Base-by-base conservation (phyloP, 92 coral and sea anemone genomes). In the Parazoanthus swiftii region DNA sequence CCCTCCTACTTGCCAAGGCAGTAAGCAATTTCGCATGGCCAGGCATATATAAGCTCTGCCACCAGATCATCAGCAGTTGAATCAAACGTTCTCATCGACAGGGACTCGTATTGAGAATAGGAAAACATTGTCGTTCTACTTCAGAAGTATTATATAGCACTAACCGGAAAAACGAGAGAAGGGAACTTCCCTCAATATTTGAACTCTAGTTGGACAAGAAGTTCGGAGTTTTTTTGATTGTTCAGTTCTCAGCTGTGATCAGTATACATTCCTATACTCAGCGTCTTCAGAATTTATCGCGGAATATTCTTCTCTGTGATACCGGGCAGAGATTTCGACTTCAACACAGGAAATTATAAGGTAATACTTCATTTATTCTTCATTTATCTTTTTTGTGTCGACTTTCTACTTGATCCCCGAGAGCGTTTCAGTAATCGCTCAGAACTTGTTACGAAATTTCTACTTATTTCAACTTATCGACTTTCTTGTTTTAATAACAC, bases 1-100 rank as follows among this genome's bases (percentile, higher is more conserved):
- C 92, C 99, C 99, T 89, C 99, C 99, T 91, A 85, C 94, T 86
- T 88, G 85, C 74, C 87, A 85, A 89, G 92, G 88, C 83, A 86
- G 90, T 80, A 89, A 81, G 85, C 90, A 92, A 86, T 92, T 83
- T 85, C 78, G 88, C 81, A 85, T 86, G 89, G 85, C 39, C 88
- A 84, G 82, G 77, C 76, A 68, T 74, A 88, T 84, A 91, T 88
- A 88, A 91, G 38, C 70, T 80, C 79, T 63, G 39, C 14, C 68
- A 66, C 50, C 86, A 33, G 7, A 25, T 68, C 77, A 79, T 8
- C 63, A 84, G 37, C 92, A 90, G 93, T 86, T 76, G 89, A 88
- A 79, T 74, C 70, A 68, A 91, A 88, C 67, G 46, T 74, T 70
- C 87, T 72, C 26, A 71, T n/a, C 21, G 66, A 84, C 46, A 50